Evolutionary conservation across 2,888 invertebrate genomes (phyloP).

Genomic region (Timandra comae): DNA sequence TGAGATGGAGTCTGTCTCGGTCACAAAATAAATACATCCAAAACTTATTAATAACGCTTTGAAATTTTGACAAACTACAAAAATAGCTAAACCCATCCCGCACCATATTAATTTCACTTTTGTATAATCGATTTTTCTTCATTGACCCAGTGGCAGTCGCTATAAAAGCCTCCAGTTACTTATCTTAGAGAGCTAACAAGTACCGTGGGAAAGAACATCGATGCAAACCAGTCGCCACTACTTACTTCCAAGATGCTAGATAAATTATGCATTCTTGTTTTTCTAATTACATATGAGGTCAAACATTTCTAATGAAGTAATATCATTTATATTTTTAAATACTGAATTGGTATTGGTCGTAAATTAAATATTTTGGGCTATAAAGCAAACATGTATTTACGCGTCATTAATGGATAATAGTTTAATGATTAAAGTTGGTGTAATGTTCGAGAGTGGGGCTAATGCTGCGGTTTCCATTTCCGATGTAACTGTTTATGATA

Average conservation of each 20-base stretch:
- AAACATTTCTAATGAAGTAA: slow-evolving; percentile 20
- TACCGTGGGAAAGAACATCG: slow-evolving; percentile 22
- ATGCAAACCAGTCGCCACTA: slow-evolving; percentile 21
- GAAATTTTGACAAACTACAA: no score
- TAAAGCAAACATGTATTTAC: no score
- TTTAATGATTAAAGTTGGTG: no score
- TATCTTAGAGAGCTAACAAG: slow-evolving; percentile 22
- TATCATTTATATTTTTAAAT: slow-evolving; percentile 2
- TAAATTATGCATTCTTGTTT: slow-evolving; percentile 24
- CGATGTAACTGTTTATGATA: no score
- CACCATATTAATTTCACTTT: no score
- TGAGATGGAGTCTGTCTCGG: no score
- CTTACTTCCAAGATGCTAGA: slow-evolving; percentile 20
- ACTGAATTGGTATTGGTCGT: slow-evolving; percentile 13
- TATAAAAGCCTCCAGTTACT: slow-evolving; percentile 10
- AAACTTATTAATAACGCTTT: no score
- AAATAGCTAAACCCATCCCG: no score
- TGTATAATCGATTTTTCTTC: not conserved
- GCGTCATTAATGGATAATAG: no score
- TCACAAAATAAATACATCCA: no score
- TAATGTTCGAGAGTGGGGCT: no score
- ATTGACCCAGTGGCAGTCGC: not conserved
- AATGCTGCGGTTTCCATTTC: no score
- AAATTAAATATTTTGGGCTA: slow-evolving; percentile 2
- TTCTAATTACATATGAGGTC: slow-evolving; percentile 26